Conservation (phyloP, 1,140 invertebrate genomes). For the Conus ventricosus region DNA sequence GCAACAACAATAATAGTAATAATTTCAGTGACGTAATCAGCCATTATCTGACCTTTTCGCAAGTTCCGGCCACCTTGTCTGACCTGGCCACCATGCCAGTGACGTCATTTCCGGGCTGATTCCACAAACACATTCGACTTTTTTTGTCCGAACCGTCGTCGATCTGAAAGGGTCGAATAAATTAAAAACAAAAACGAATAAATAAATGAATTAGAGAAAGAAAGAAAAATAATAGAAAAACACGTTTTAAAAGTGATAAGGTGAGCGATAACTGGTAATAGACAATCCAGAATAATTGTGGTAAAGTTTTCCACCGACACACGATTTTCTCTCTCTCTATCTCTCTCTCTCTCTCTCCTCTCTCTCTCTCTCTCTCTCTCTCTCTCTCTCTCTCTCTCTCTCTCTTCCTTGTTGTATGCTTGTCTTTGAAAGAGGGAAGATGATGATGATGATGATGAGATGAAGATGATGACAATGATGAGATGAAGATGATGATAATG, state of each 20-base stretch:
- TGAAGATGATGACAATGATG: not conserved
- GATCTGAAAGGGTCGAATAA: not conserved
- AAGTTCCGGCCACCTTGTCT: slow-evolving; percentile 58
- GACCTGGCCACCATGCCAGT: slow-evolving; percentile 62
- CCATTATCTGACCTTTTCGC: slow-evolving; percentile 1
- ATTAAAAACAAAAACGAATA: not conserved
- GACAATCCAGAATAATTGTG: not conserved
- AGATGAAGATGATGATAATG: not conserved
- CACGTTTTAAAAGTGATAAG: not conserved
- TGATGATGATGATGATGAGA: too few relatives aligned
- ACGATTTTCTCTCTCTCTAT: not conserved
- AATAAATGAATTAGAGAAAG: not conserved
- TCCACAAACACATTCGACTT: slow-evolving; percentile 56
- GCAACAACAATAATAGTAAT: too few relatives aligned
- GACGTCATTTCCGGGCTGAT: slow-evolving; percentile 66
- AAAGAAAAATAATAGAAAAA: not conserved
- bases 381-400: slow-evolving; percentile 54
- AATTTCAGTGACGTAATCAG: too few relatives aligned
- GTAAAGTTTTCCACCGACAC: not conserved
- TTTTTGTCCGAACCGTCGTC: slow-evolving; percentile 44
- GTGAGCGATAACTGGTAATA: not conserved
- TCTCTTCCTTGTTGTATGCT: slow-evolving; percentile 66
- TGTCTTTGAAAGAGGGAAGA: not conserved
- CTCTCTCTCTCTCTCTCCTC: slow-evolving; percentile 32
- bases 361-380: slow-evolving; percentile 47